Conservation (phyloP, 2,113 vertebrate genomes). For the Psephotus haematonotus region DNA sequence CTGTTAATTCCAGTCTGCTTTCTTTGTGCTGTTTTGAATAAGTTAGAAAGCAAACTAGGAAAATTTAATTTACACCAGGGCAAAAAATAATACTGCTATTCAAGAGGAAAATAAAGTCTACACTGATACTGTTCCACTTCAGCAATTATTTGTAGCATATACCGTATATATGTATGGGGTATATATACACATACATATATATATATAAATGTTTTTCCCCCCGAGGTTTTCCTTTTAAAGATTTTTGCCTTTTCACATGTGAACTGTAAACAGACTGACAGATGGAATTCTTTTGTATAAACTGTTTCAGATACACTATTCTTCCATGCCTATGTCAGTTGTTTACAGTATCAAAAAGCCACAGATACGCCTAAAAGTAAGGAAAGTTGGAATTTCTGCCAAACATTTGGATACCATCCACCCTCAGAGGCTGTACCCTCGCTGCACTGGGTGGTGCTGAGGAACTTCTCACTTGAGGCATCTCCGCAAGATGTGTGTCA, state of each 20-base stretch:
- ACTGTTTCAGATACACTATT: constrained; percentile 77
- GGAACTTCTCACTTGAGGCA: constrained; percentile 51
- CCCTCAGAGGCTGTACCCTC: constrained; percentile 54
- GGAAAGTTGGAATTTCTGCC: constrained; percentile 71
- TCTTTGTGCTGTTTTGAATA: constrained; percentile 48
- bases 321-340: constrained; percentile 73
- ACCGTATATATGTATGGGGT: neutral
- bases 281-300: constrained; percentile 79
- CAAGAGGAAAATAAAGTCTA: neutral
- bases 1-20: constrained; percentile 28
- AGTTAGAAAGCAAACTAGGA: constrained; percentile 57
- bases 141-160: constrained; percentile 57
- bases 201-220: constrained; percentile 31
- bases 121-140: constrained; percentile 25
- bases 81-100: neutral
- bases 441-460: constrained; percentile 45
- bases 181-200: neutral
- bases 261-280: constrained; percentile 80
- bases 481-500: constrained; percentile 33
- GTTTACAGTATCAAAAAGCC: constrained; percentile 78
- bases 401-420: constrained; percentile 76
- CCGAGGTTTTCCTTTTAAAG: constrained; percentile 61
- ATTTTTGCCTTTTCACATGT: constrained; percentile 75
- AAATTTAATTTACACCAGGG: constrained; percentile 58
- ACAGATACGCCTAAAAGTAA: constrained; percentile 76